Base-by-base conservation (phyloP, 2,797 vertebrate species). In the Discoglossus pictus region DNA sequence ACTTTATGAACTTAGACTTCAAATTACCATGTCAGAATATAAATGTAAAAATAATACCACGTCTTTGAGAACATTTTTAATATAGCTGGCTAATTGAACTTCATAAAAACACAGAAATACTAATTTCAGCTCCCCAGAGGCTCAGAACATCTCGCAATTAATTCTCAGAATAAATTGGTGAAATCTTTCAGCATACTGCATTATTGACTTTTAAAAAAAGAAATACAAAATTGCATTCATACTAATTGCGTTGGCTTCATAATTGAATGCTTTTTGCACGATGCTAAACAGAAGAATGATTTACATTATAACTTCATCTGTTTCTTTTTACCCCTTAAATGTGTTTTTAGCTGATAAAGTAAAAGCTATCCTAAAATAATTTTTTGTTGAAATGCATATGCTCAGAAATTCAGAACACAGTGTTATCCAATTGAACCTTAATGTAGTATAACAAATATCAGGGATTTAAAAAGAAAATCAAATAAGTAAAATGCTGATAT, bases 131-230 rank as follows among this genome's bases (percentile, higher is more conserved):
- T 68, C 48, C 54, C 66, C n/a, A 51, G 27, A 61, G 58, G 40
- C 48, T 46, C 31, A 54, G 15, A 61, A 68, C 21, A 68, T 68
- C 47, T 35, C 36, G 60, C 65, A 60, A 60, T 68, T 68, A 68
- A 68, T 68, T 68, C 24, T 7, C 43, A 48, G 38, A 68, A 52
- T 51, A 60, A 68, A 60, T 60, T 34, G 51, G 40, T 48, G 20
- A 38, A 65, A 42, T 42, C 31, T 56, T 68, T 42, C 39, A 52
- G 38, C 38, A 60, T 24, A 39, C 65, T 59, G 46, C 38, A 36
- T 60, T 60, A 60, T 60, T 68, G 55, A 68, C 65, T 68, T 24
- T 48, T 60, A 60, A 58, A 44, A 40, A 27, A 25, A 68, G 47
- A 44, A 68, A 68, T 60, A 43, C 55, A 21, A 60, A 68, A 68